These are phyloP conservation scores for Sinocyclocheilus anophthalmus DNA, from an alignment of 2,113 vertebrate genomes.

Conservation along the genomic window DNA sequence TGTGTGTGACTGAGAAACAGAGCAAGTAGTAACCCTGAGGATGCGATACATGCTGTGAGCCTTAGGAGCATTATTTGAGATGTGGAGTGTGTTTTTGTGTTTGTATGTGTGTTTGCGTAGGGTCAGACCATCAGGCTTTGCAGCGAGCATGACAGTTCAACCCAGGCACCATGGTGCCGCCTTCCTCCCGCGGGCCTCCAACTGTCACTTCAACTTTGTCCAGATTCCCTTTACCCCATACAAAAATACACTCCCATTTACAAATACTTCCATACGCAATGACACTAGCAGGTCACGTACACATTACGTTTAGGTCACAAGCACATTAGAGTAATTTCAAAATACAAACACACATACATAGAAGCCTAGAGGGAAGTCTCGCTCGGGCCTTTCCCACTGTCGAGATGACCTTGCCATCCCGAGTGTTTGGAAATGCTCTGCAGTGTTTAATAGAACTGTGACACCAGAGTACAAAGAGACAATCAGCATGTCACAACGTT, in stretches of 20 bases:
- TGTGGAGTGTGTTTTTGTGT: constrained; percentile 20
- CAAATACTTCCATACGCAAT: constrained; percentile 36
- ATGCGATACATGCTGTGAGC: constrained; percentile 35
- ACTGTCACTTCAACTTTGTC: constrained; percentile 57
- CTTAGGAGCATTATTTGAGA: constrained; percentile 14
- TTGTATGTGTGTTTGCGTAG: constrained; percentile 29
- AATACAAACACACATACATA: constrained; percentile 45
- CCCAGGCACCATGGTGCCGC: constrained; percentile 28
- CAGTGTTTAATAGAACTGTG: constrained; percentile 31
- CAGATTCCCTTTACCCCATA: constrained; percentile 9
- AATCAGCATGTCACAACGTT: constrained; percentile 49
- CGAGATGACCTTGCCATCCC: constrained; percentile 56
- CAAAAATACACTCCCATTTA: constrained; percentile 41
- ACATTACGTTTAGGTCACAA: constrained; percentile 27
- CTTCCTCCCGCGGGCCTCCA: constrained; percentile 12
- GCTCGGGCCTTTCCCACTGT: constrained; percentile 32
- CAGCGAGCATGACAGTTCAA: constrained; percentile 36
- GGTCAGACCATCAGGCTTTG: constrained; percentile 31
- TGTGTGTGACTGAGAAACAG: background rate
- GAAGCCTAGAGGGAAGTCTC: constrained; percentile 1
- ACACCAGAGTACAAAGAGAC: constrained; percentile 5
- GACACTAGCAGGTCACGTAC: constrained; percentile 32
- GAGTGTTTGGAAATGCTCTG: constrained; percentile 35
- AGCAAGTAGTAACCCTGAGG: constrained; percentile 17
- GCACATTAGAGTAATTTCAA: constrained; percentile 3